Evolutionary conservation across 2,888 invertebrate species (phyloP).

Genomic region (Apoda limacodes): DNA sequence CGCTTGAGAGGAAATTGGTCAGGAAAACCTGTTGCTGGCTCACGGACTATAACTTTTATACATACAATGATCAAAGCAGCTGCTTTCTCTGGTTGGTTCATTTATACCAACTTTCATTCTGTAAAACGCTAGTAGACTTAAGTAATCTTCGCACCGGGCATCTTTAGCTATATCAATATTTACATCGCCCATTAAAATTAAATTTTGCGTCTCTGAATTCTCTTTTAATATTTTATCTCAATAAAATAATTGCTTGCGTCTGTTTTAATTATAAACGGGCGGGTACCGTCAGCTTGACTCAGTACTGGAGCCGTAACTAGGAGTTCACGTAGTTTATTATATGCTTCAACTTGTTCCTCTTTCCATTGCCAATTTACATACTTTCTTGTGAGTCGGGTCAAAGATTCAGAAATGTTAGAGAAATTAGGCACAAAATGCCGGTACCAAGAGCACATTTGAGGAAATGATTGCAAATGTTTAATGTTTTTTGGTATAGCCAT

Average conservation of each 20-base stretch:
- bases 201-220: too few species aligned
- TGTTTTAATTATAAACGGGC: slow-evolving; percentile 10
- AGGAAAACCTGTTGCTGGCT: too few species aligned
- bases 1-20: too few species aligned
- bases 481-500: slow-evolving; percentile 19
- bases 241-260: slow-evolving; percentile 17
- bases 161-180: too few species aligned
- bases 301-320: slow-evolving; percentile 11
- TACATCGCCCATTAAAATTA: too few species aligned
- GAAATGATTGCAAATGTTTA: slow-evolving; percentile 22
- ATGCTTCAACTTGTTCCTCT: slow-evolving; percentile 7
- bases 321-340: slow-evolving; percentile 1
- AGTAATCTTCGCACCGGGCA: too few species aligned
- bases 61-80: too few species aligned
- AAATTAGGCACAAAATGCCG: slow-evolving; percentile 23
- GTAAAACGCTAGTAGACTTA: too few species aligned
- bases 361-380: slow-evolving; percentile 10
- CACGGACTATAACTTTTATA: too few species aligned
- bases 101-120: too few species aligned
- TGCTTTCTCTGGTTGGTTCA: too few species aligned
- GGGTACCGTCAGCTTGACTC: slow-evolving; percentile 9
- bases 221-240: too few species aligned
- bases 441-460: slow-evolving; percentile 27
- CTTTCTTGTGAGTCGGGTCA: slow-evolving; percentile 18
- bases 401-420: slow-evolving; percentile 19